phyloP scores from a whole-genome alignment of 92 coral and sea anemone genomes.

The Porites divaricata region DNA sequence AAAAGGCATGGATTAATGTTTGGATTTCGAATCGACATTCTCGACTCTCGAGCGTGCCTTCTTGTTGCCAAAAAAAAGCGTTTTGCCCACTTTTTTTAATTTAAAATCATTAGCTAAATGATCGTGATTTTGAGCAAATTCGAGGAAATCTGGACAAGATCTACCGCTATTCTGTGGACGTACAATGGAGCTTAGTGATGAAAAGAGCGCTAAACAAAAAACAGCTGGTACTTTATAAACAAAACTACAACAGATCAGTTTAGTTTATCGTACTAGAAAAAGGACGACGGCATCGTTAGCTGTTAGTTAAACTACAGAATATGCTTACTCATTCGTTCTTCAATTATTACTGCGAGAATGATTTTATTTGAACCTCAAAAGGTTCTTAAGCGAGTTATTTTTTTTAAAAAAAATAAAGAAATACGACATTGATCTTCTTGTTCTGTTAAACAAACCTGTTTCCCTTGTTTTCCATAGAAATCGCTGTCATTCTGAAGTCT shows the following conservation, averaged over 20 bases:
- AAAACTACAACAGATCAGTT: background rate
- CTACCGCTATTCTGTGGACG: background rate
- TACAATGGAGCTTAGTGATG: background rate
- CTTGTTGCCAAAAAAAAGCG: too few species aligned
- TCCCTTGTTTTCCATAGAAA: conserved; percentile 74
- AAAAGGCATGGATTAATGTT: background rate
- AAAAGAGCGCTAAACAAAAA: background rate
- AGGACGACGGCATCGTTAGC: background rate
- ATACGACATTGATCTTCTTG: background rate
- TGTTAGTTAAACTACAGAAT: too few species aligned
- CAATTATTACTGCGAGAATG: too few species aligned
- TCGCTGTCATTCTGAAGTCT: conserved; percentile 93
- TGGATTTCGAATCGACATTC: background rate
- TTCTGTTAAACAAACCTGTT: conserved; percentile 58
- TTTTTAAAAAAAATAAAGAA: too few species aligned
- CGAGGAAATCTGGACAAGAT: background rate
- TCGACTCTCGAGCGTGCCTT: background rate
- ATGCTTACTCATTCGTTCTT: too few species aligned
- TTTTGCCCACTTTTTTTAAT: too few species aligned
- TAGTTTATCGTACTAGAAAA: background rate
- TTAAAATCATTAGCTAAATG: too few species aligned
- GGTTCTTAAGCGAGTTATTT: too few species aligned
- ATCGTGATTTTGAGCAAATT: background rate
- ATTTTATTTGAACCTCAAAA: too few species aligned
- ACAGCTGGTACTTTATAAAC: background rate